Base-by-base conservation (phyloP, 2,113 vertebrate species). In the Hypanus sabinus region DNA sequence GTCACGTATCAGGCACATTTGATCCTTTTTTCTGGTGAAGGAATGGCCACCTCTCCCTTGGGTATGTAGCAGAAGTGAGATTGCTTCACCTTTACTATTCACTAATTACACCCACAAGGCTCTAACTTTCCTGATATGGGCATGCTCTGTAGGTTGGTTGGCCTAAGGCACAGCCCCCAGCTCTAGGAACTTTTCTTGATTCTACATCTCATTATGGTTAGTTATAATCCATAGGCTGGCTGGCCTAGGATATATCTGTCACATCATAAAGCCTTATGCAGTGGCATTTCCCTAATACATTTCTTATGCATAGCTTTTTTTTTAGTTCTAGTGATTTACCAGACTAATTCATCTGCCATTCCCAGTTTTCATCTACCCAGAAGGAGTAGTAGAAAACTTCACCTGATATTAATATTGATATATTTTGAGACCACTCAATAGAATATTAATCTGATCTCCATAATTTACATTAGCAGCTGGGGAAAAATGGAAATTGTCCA, bases 101-200 rank as follows among this genome's bases (percentile, higher is more conserved):
- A 24, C 38, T 20, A 22, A 20, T 55, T 38, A 30, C 70, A 33
- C 24, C 71, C 3, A 46, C 68, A 73, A 46, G 9, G 33, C 70
- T 46, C 85, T n/a, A 1, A 30, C 36, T 16, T 75, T 55, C 33
- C 70, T 55, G 11, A 14, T 85, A 9, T 93, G 57, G 94, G 94
- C 93, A 94, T 95, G 97, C 95, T 95, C 97, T 97, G 95, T 83
- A 97, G 98, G 98, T 97, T 98, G 97, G 97, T 95, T 97, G 97
- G 97, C 98, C 98, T 96, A 95, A 97, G 97, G 96, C 97, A 95
- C 8, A 91, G 94, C 94, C 0, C 70, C 24, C 27, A 30, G 76
- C 22, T 36, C 16, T 75, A 94, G 36, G 46, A 88, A 73, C 24
- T 76, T 8, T 16, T 20, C 14, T 27, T 9, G n/a, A 60, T 20